These are phyloP conservation scores for Xenus cinereus DNA, from an alignment of 2,113 vertebrate genomes.

Conservation along the genomic window DNA sequence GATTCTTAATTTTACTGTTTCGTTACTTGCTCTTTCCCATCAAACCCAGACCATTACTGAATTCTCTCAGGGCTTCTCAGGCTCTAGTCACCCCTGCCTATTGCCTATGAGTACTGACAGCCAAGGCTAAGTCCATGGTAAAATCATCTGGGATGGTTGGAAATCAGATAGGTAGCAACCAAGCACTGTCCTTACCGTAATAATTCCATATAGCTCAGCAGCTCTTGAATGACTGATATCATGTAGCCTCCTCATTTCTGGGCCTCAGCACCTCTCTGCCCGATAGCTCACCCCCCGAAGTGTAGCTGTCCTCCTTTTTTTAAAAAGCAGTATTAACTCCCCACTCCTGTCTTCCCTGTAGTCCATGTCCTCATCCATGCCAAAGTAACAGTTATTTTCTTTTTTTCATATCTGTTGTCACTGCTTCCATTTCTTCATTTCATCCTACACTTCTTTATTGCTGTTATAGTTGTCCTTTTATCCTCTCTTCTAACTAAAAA, in stretches of 20 bases:
- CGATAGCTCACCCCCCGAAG: neutral
- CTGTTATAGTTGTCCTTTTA: slow-evolving; percentile 50
- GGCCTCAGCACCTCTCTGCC: neutral
- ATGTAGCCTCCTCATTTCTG: neutral
- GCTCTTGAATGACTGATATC: neutral
- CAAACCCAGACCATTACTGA: neutral
- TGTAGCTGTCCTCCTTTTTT: neutral
- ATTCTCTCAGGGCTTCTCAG: neutral
- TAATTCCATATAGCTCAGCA: neutral
- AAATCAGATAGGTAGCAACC: neutral
- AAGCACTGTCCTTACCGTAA: neutral
- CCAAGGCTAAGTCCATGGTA: neutral
- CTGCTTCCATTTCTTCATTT: slow-evolving; percentile 48
- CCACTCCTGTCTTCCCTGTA: neutral
- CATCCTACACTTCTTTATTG: slow-evolving; percentile 34
- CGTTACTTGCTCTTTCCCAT: neutral
- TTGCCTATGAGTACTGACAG: neutral
- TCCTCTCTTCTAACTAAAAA: slow-evolving; percentile 46
- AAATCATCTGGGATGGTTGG: neutral
- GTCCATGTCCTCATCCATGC: neutral
- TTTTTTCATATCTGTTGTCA: slow-evolving; percentile 26
- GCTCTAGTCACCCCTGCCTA: neutral
- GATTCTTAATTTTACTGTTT: neutral
- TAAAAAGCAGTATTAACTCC: neutral
- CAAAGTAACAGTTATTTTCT: neutral